These are phyloP conservation scores for Myripristis murdjan DNA, from an alignment of 2,797 vertebrate species.

Conservation along the genomic window DNA sequence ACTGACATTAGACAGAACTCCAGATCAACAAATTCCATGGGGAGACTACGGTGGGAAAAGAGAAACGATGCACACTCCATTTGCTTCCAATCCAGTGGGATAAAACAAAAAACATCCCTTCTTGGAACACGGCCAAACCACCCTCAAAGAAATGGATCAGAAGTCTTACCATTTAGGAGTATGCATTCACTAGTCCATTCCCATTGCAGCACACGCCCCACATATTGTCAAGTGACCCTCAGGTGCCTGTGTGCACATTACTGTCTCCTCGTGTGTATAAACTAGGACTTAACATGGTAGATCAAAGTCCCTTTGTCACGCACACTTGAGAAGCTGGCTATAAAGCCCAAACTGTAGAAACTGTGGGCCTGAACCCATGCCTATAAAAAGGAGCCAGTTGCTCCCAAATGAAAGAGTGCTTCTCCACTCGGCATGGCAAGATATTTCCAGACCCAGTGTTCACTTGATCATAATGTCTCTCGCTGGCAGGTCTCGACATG, in stretches of 20 bases:
- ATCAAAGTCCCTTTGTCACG: slow-evolving; percentile 86
- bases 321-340: slow-evolving; percentile 88
- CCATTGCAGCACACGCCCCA: slow-evolving; percentile 93
- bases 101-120: slow-evolving; percentile 74
- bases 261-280: slow-evolving; percentile 91
- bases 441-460: slow-evolving; percentile 94
- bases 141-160: slow-evolving; percentile 86
- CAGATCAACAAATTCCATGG: slow-evolving; percentile 72
- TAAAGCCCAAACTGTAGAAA: slow-evolving; percentile 90
- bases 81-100: slow-evolving; percentile 77
- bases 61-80: slow-evolving; percentile 85
- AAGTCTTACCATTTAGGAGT: slow-evolving; percentile 92
- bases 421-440: slow-evolving; percentile 89
- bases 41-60: slow-evolving; percentile 89
- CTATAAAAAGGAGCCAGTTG: slow-evolving; percentile 45
- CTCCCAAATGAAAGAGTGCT: slow-evolving; percentile 44
- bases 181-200: slow-evolving; percentile 94
- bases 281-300: slow-evolving; percentile 87
- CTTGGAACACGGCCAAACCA: slow-evolving; percentile 75
- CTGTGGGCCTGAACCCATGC: slow-evolving; percentile 67
- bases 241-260: slow-evolving; percentile 90
- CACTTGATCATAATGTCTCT: slow-evolving; percentile 96
- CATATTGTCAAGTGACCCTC: slow-evolving; percentile 94
- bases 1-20: slow-evolving; percentile 60
- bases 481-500: slow-evolving; percentile 99